Conservation (phyloP, 2,888 invertebrate genomes). For the Drosophila maculinotata region DNA sequence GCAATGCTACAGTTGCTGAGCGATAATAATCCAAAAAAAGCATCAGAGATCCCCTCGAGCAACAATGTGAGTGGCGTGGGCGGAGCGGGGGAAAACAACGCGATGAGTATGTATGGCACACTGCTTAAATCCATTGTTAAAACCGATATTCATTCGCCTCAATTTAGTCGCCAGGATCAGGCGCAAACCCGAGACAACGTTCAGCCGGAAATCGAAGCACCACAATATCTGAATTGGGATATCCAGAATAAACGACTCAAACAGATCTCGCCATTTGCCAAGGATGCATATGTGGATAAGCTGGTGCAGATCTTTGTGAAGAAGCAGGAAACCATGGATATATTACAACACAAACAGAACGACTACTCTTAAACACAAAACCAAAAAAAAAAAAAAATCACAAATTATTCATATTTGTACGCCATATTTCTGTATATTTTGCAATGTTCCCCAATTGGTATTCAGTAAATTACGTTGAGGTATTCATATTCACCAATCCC, state of each 20-base stretch:
- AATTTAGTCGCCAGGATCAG: conserved; percentile 34
- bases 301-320: conserved; percentile 45
- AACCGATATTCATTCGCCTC: conserved; percentile 14
- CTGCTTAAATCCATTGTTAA: conserved; percentile 28
- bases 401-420: neutral
- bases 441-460: conserved; percentile 13
- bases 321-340: conserved; percentile 24
- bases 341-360: neutral
- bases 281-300: conserved; percentile 55
- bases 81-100: neutral
- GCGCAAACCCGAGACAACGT: conserved; percentile 5
- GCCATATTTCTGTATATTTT: neutral
- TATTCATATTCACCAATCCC: conserved; percentile 7
- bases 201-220: conserved; percentile 32
- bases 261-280: conserved; percentile 27
- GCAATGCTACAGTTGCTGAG: conserved; percentile 2
- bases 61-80: neutral
- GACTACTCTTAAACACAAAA: neutral
- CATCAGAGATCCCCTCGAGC: neutral
- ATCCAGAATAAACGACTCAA: conserved; percentile 36
- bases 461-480: conserved; percentile 13
- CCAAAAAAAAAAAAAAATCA: neutral
- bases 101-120: conserved; percentile 32
- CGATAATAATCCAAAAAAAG: conserved; percentile 3
- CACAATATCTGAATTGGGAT: conserved; percentile 65